Evolutionary conservation across 2,797 vertebrate species (phyloP), one percentile per base, ranked within the genome.

Genomic region (Gymnocypris eckloni): DNA sequence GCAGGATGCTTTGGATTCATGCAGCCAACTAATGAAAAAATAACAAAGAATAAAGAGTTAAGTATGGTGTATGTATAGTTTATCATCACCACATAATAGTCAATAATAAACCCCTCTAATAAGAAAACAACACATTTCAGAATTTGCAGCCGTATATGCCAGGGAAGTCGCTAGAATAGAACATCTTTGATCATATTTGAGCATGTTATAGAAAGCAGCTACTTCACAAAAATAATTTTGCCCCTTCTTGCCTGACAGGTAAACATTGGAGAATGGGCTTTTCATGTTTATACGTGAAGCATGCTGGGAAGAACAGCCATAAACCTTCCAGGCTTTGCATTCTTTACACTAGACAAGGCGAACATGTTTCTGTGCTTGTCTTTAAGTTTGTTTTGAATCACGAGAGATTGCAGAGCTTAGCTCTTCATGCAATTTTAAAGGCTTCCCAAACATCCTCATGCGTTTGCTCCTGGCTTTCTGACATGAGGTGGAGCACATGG

Each of bases 301-400:
- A 71, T 72, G 41, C 39, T 71, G 7, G 25, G 52, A 59, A 61
- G 52, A 79, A 45, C 25, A 71, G 28, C 22, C 39, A 33, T 18
- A 79, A 5, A 33, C 39, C 8, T 41, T 71, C 50, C 41, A 11
- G 50, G 59, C 48, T 85, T 79, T 45, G 33, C n/a, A 54, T 79
- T 59, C 39, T 79, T 70, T 79, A 85, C 66, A 67, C 33, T 25
- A 77, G 59, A 54, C 45, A 84, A 67, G 33, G 15, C 11, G 2
- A 67, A 54, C 5, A 37, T 48, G 41, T 83, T 75, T 64, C 69
- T 2, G 4, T 59, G 39, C 50, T 64, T 83, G 41, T 72, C 66
- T 79, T 79, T n/a, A 13, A 79, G 50, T 59, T 84, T 79, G 76
- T 79, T 71, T 70, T 79, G 76, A 52, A 79, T 71, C 76, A 72